Evolutionary conservation across 2,888 invertebrate genomes (phyloP), one percentile per base, ranked within the genome.

Genomic region (Bugula neritina): DNA sequence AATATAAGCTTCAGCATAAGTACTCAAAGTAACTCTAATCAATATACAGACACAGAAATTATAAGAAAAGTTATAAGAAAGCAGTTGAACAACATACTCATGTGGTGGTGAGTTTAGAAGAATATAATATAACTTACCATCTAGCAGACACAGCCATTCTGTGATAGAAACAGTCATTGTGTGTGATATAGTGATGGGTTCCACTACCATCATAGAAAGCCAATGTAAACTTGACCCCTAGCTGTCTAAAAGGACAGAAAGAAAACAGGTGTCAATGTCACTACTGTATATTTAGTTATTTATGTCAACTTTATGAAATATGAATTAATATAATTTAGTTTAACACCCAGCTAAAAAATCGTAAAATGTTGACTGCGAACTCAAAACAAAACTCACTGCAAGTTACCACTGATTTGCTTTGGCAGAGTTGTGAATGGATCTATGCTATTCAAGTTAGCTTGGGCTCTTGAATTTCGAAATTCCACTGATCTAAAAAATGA

Each of bases 161-260:
- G 31, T 63, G 63, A n/a, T 63, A 63, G 34, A 63, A 63, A 34
- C 29, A 31, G n/a, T 63, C 63, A 31, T 63, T n/a, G 10, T 27
- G 31, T 31, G 31, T 27, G 31, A 63, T 25, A 31, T 63, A 63
- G n/a, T 63, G 63, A 10, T 63, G 63, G 13, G 25, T 63, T 21
- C 63, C 63, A 63, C 63, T 63, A n/a, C 63, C 17, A 31, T 63
- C 63, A 29, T 25, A 25, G 27, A 63, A 63, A 31, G 63, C 63
- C 63, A 63, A 3, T 10, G 63, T 63, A 31, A 25, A 63, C 17
- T 25, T 31, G 3, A 63, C 63, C 31, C 63, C 63, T 10, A 63
- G 63, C n/a, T 63, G 2, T 31, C 63, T 63, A 63, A 13, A 3
- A 63, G 34, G n/a, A n/a, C 10, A 21, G 5, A 57, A 57, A 57